Evolutionary conservation across 1,140 invertebrate species (phyloP).

Genomic region (Galendromus occidentalis): DNA sequence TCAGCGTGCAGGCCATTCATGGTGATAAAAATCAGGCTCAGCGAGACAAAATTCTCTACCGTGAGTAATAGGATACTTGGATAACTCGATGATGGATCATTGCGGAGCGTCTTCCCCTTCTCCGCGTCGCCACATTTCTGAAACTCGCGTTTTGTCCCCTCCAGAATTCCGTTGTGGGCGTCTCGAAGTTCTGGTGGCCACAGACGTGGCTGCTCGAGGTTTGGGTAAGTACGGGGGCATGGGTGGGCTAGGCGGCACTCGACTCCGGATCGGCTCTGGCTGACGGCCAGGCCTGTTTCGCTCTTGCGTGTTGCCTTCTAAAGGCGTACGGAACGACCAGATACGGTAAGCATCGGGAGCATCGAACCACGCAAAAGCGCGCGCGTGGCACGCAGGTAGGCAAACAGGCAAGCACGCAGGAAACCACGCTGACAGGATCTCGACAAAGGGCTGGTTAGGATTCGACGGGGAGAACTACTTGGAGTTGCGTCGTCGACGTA

Average conservation of each 20-base stretch:
- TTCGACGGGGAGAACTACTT: too few relatives aligned
- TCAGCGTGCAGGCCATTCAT: constrained; percentile 26
- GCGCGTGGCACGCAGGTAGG: too few relatives aligned
- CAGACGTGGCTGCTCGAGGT: constrained; percentile 67
- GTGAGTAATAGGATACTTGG: constrained; percentile 12
- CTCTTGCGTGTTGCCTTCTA: constrained; percentile 7
- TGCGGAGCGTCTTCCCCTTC: too few relatives aligned
- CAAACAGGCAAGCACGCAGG: too few relatives aligned
- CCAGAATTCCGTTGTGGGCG: constrained; percentile 38
- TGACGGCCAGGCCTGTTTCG: neutral
- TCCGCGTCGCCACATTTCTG: neutral
- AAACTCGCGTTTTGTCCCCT: constrained; percentile 50
- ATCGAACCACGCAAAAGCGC: too few relatives aligned
- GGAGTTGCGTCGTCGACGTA: too few relatives aligned
- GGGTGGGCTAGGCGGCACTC: neutral
- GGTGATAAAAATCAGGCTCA: constrained; percentile 34
- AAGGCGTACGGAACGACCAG: too few relatives aligned
- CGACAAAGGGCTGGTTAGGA: too few relatives aligned
- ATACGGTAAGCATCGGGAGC: too few relatives aligned
- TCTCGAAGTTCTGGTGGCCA: constrained; percentile 60
- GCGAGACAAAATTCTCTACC: constrained; percentile 32
- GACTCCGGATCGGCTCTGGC: neutral
- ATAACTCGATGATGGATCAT: too few relatives aligned
- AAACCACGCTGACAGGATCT: too few relatives aligned
- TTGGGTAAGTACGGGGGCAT: constrained; percentile 32